Conservation (phyloP, 1,140 invertebrate species). For the Aphaenogaster rudis region DNA sequence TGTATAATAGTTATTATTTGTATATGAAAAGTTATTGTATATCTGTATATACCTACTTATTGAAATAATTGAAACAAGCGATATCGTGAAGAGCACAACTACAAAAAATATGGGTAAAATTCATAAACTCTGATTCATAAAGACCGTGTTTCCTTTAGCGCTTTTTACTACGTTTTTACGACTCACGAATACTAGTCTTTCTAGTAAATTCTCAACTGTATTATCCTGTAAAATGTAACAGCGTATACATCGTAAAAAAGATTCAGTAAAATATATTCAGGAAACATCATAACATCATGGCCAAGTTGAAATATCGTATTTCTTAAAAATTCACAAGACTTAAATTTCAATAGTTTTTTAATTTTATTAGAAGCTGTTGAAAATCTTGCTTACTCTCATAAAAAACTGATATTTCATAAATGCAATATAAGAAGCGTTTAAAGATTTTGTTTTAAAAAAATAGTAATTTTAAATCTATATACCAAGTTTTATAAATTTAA, state of each 20-base stretch:
- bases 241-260: neutral
- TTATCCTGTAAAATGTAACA: slow-evolving; percentile 15
- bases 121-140: neutral
- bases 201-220: neutral
- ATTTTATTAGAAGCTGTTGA: neutral
- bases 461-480: neutral
- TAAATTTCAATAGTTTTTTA: neutral
- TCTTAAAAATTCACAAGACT: neutral
- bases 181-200: neutral
- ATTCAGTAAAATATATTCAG: neutral
- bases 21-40: no score
- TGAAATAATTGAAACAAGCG: neutral
- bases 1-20: no score
- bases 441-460: neutral
- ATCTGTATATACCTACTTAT: neutral
- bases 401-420: no score
- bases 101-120: neutral
- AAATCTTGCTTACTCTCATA: no score
- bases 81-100: neutral
- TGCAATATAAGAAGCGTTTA: no score
- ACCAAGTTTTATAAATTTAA: neutral
- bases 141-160: neutral
- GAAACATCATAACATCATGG: neutral
- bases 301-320: slow-evolving; percentile 6
- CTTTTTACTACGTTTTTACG: neutral